phyloP scores from a whole-genome alignment of 2,888 invertebrate genomes.

The Cryptus viduatorius region DNA sequence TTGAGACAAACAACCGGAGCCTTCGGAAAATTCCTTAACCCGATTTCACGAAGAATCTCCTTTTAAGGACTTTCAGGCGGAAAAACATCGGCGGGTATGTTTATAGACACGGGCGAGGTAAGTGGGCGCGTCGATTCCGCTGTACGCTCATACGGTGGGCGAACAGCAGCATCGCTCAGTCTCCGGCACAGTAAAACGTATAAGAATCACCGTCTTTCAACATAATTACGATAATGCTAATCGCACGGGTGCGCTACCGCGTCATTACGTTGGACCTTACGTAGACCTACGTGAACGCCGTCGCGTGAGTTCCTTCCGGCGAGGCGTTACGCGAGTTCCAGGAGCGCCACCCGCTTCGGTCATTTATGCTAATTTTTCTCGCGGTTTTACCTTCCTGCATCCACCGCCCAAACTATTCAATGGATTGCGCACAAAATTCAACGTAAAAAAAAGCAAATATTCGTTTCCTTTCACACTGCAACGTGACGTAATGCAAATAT shows the following conservation, averaged over 20 bases:
- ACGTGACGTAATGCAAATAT: conserved; percentile 11
- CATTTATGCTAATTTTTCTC: conserved; percentile 35
- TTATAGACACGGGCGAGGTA: conserved; percentile 52
- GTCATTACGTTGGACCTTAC: conserved; percentile 48
- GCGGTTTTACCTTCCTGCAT: conserved; percentile 35
- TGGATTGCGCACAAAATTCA: not conserved
- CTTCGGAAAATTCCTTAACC: conserved; percentile 59
- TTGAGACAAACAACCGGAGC: conserved; percentile 27
- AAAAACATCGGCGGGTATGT: conserved; percentile 62
- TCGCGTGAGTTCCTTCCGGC: conserved; percentile 58
- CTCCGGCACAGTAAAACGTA: not conserved
- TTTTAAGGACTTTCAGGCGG: conserved; percentile 72
- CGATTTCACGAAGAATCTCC: conserved; percentile 67
- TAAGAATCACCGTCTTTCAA: conserved; percentile 51
- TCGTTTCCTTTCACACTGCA: not conserved
- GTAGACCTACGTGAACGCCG: conserved; percentile 51
- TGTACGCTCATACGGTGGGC: conserved; percentile 55
- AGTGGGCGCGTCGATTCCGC: conserved; percentile 61
- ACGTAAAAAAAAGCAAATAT: not conserved
- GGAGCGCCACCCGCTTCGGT: conserved; percentile 25
- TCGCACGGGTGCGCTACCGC: conserved; percentile 53
- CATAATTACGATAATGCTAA: conserved; percentile 66
- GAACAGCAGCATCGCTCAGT: conserved; percentile 21
- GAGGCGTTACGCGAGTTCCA: conserved; percentile 39
- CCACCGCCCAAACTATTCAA: not conserved